Conservation (phyloP, 2,113 vertebrate genomes). For the Paratilapia polleni region DNA sequence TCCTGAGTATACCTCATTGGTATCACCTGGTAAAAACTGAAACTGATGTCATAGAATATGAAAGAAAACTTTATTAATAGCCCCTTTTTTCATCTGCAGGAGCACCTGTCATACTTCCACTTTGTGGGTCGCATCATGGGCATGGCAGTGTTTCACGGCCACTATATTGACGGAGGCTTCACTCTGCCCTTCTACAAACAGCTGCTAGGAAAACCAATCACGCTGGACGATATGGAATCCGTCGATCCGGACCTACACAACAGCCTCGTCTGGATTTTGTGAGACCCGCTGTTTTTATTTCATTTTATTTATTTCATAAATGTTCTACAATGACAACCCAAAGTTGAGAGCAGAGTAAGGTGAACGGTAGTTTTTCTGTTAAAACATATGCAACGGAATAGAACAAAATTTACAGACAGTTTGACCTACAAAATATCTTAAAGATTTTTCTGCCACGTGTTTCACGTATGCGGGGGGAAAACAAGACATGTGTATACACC, state of each 20-base stretch:
- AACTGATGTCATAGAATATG: neutral
- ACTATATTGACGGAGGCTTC: constrained; percentile 98
- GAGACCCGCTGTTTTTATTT: constrained; percentile 51
- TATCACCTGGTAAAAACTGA: neutral
- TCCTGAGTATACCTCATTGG: neutral
- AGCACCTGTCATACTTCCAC: constrained; percentile 98
- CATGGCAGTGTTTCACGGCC: constrained; percentile 98
- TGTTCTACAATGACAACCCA: neutral
- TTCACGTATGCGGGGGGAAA: neutral
- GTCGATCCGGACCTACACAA: constrained; percentile 99
- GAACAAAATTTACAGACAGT: too few species aligned
- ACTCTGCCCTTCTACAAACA: constrained; percentile 98
- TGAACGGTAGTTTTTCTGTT: too few species aligned
- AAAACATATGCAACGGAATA: too few species aligned
- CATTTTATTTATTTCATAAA: neutral
- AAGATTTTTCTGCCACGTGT: too few species aligned
- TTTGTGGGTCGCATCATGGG: constrained; percentile 99
- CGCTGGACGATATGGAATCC: constrained; percentile 97
- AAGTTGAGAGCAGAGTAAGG: neutral
- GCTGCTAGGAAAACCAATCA: constrained; percentile 97
- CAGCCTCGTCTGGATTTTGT: constrained; percentile 99
- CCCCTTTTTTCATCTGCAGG: constrained; percentile 75
- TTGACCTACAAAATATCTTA: too few species aligned
- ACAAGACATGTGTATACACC: neutral
- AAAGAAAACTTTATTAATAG: neutral